A percentile compares a stretch with the other conserved stretches of the same genome.
Evolutionary conservation across 2,113 vertebrate species (phyloP).

Genomic region (Orientallactaga bullata): DNA sequence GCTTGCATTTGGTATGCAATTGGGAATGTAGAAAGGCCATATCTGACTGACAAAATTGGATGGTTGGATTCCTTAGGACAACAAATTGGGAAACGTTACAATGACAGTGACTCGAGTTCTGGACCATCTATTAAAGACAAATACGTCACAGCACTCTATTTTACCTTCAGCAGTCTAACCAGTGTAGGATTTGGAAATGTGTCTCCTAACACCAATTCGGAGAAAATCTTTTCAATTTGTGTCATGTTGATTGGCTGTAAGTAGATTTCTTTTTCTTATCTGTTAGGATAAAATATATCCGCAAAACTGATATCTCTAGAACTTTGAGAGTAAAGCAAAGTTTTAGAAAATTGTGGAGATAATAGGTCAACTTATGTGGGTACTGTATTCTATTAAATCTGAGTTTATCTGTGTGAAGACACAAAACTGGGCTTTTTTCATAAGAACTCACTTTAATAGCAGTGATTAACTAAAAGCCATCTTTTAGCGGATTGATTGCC

Average conservation of each 20-base stretch:
- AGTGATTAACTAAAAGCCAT: background rate
- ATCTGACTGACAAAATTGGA: conserved; percentile 97
- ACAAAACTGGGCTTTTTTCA: background rate
- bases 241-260: conserved; percentile 99
- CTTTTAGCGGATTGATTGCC: background rate
- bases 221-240: conserved; percentile 99
- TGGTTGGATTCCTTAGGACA: conserved; percentile 98
- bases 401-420: background rate
- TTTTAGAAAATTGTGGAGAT: conserved; percentile 30
- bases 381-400: background rate
- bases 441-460: background rate
- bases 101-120: conserved; percentile 95
- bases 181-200: conserved; percentile 99
- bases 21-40: conserved; percentile 98
- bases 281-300: conserved; percentile 67
- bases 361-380: background rate
- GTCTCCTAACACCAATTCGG: conserved; percentile 99
- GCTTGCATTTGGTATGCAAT: conserved; percentile 99
- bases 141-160: conserved; percentile 99
- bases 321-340: conserved; percentile 35
- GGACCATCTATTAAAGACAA: conserved; percentile 99
- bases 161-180: conserved; percentile 99
- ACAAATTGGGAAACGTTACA: conserved; percentile 97
- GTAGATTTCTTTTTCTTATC: conserved; percentile 83
- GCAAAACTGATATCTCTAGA: conserved; percentile 54